These are phyloP conservation scores for Lasioglossum figueresi DNA, from an alignment of 2,888 invertebrate species.

Conservation along the genomic window DNA sequence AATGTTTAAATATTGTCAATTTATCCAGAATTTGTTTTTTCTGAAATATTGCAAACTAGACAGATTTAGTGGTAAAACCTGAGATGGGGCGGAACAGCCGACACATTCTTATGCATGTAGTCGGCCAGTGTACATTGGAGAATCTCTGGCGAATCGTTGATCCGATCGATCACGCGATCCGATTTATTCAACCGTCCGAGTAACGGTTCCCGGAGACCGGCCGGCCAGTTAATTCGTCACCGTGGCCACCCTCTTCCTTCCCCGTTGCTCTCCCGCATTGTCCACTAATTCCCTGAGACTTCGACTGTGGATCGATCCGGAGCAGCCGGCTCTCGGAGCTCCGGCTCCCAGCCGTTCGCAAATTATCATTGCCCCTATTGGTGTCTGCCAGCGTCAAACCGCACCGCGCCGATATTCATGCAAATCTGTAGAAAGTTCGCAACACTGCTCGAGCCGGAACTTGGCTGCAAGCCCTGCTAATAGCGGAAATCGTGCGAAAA, in stretches of 20 bases:
- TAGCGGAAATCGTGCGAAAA: constrained; percentile 53
- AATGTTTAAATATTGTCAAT: no score
- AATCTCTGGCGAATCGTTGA: background rate
- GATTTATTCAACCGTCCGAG: constrained; percentile 19
- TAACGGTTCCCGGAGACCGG: background rate
- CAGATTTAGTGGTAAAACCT: background rate
- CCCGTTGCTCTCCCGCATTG: background rate
- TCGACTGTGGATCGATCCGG: constrained; percentile 34
- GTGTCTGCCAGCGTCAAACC: constrained; percentile 44
- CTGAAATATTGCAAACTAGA: no score
- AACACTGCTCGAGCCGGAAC: constrained; percentile 20
- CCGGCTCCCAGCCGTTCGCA: constrained; percentile 17
- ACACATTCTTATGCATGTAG: background rate
- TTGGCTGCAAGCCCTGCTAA: constrained; percentile 42
- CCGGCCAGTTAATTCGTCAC: constrained; percentile 15
- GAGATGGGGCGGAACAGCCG: background rate
- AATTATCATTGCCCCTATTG: constrained; percentile 52
- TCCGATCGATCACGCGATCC: background rate
- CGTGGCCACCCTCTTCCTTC: constrained; percentile 19
- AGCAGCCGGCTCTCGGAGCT: background rate
- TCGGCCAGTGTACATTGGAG: background rate
- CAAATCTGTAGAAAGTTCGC: constrained; percentile 53
- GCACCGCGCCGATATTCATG: constrained; percentile 48
- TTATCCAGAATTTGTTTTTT: background rate
- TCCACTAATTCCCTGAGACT: constrained; percentile 27